Evolutionary conservation across 2,797 vertebrate genomes (phyloP), one percentile per base, ranked within the genome.

Genomic region (Onychomys leucogaster): DNA sequence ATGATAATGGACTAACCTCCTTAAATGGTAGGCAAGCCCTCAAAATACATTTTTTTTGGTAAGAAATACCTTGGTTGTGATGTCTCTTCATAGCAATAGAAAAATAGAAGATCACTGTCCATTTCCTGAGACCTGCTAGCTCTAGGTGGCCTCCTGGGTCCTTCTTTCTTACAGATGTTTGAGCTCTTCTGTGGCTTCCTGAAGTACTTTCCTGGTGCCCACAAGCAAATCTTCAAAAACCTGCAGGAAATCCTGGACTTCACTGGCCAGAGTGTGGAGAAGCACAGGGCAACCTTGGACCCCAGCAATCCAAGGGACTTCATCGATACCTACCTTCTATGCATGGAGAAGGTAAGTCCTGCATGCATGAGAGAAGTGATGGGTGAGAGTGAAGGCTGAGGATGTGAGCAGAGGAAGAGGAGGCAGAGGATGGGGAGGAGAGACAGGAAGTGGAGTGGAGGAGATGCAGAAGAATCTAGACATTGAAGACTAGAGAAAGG

Each of bases 331-430:
- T 98, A 91, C 88, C 92, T 98, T 67, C 63, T 98, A 41, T 84
- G 89, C 37, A 98, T 98, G 97, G 96, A 98, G 10, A 97, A 98
- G 91, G 97, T 98, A 41, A 8, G 61, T 16, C 2, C 37, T 76
- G 73, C 49, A 10, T 25, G 29, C 14, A 14, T 32, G 75, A 25
- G 25, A 52, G 4, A 10, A 4, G 27, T 9, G 17, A 1, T 10
- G 14, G 21, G 46, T 5, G 9, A 49, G 1, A 61, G 34, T 1
- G 14, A 23, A 25, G 63, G 32, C 23, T 46, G 57, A 29, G 19
- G 43, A 13, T 67, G 83, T 1, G 2, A 17, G 16, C 2, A 7
- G 63, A 85, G 61, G 11, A 49, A 49, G 49, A 5, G 41, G 10
- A 41, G 10, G 37, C 32, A 63, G 27, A 65, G 34, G 41, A 9